Base-by-base conservation (phyloP, 2,113 vertebrate species). In the Mus spicilegus region DNA sequence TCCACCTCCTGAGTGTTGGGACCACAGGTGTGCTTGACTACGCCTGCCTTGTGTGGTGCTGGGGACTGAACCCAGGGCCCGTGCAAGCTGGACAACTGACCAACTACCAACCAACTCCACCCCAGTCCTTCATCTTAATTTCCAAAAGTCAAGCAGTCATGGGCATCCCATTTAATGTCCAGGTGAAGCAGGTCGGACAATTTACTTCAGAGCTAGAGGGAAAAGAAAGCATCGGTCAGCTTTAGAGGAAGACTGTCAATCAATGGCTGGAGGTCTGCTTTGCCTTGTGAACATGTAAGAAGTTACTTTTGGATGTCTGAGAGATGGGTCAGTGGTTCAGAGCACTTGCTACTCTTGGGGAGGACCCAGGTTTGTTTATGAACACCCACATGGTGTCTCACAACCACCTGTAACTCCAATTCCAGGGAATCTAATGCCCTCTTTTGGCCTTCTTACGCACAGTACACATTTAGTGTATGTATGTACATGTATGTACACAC, bases 141-240 rank as follows among this genome's bases (percentile, higher is more conserved):
- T 24, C 36, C 12, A 28, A 63, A 80, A 73, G 11, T 92, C 49
- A 90, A 92, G 90, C 75, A 61, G 14, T 93, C 63, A 49, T 78
- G 17, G 54, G 14, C 61, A 46, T 89, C 14, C 28, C 67, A 67
- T 76, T 10, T 80, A 73, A 77, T 86, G 39, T 72, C 85, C 24
- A 82, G 39, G 30, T 63, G 67, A 61, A 67, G 8, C 30, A 91
- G 19, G 1, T 65, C 87, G 65, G 75, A 70, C 36, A 89, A 1
- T 81, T 93, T 96, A 4, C 42, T 93, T 91, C 49, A 75, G 10
- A 92, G 63, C 46, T 72, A 76, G 91, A 94, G 54, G 65, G 39
- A 91, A 96, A 92, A 10, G 26, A 90, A 33, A 77, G 26, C 30
- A 26, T 73, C 92, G 33, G 10, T 56, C 90, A 42, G 16, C 61